Conservation (phyloP, 2,888 invertebrate genomes). For the Torymus texanus region DNA sequence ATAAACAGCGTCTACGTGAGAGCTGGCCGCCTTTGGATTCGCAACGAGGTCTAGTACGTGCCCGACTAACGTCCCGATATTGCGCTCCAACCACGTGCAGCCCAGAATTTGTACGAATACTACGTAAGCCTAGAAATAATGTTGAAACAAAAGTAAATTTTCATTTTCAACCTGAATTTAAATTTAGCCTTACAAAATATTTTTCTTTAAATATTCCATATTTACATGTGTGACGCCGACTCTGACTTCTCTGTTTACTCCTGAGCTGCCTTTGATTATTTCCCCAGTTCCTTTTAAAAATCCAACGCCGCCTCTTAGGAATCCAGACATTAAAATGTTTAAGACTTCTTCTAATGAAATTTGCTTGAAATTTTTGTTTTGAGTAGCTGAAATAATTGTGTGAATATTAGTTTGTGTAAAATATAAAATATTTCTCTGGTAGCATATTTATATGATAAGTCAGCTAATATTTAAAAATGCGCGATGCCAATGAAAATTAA, state of each 20-base stretch:
- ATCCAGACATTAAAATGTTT: slow-evolving; percentile 93
- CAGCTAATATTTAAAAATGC: neutral
- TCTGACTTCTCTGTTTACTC: slow-evolving; percentile 95
- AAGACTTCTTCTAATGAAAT: slow-evolving; percentile 93
- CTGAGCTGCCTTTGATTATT: slow-evolving; percentile 95
- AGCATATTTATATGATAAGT: neutral
- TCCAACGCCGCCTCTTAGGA: slow-evolving; percentile 94
- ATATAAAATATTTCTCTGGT: neutral
- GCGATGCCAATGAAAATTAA: slow-evolving; percentile 1
- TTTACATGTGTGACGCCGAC: slow-evolving; percentile 97
- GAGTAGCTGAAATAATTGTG: slow-evolving; percentile 75
- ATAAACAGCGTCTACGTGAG: slow-evolving; percentile 98
- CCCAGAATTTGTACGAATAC: slow-evolving; percentile 96
- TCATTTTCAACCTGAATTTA: neutral
- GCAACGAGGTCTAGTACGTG: slow-evolving; percentile 95
- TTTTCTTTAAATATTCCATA: slow-evolving; percentile 59
- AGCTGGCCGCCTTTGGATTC: slow-evolving; percentile 95
- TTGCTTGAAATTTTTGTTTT: slow-evolving; percentile 80
- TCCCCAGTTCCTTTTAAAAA: slow-evolving; percentile 95
- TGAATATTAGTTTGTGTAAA: neutral
- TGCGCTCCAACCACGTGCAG: slow-evolving; percentile 94
- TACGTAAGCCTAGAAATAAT: slow-evolving; percentile 87
- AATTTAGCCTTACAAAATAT: neutral
- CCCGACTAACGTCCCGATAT: slow-evolving; percentile 88
- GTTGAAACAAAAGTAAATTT: neutral